Evolutionary conservation across 92 coral and sea anemone species (phyloP).

Genomic region (Muricea muricata): DNA sequence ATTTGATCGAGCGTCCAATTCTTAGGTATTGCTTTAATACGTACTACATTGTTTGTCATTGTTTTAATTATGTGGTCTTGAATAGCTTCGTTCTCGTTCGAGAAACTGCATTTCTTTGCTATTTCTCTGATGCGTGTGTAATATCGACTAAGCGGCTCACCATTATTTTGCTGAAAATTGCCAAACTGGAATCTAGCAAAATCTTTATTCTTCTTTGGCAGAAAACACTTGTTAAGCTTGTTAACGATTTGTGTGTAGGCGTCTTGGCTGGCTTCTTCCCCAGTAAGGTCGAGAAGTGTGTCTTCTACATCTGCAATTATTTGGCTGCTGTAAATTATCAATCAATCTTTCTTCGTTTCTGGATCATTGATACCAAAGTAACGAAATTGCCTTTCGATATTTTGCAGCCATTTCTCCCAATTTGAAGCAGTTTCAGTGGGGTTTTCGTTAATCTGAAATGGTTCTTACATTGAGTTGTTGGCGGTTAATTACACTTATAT

Average conservation of each 20-base stretch:
- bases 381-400: conserved; percentile 65
- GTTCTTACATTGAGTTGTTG: conserved; percentile 46
- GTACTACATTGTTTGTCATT: conserved; percentile 50
- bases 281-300: conserved; percentile 15
- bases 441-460: conserved; percentile 32
- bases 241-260: neutral
- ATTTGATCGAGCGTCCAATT: conserved; percentile 60
- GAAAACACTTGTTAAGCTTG: neutral
- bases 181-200: conserved; percentile 69
- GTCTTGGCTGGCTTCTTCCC: neutral
- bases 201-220: conserved; percentile 37
- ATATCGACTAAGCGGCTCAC: conserved; percentile 56
- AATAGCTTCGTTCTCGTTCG: conserved; percentile 49
- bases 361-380: conserved; percentile 60
- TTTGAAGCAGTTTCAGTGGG: conserved; percentile 45
- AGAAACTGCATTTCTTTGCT: conserved; percentile 63
- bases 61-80: conserved; percentile 67
- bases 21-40: conserved; percentile 47
- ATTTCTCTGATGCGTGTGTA: conserved; percentile 57
- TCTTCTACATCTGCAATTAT: conserved; percentile 31
- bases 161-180: conserved; percentile 46
- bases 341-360: conserved; percentile 57
- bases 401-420: conserved; percentile 60
- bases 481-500: conserved; percentile 33
- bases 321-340: conserved; percentile 39